A percentile compares a stretch with the other conserved stretches of the same genome.
Conservation (phyloP, 2,797 vertebrate genomes). For the Gymnothorax reevesii region DNA sequence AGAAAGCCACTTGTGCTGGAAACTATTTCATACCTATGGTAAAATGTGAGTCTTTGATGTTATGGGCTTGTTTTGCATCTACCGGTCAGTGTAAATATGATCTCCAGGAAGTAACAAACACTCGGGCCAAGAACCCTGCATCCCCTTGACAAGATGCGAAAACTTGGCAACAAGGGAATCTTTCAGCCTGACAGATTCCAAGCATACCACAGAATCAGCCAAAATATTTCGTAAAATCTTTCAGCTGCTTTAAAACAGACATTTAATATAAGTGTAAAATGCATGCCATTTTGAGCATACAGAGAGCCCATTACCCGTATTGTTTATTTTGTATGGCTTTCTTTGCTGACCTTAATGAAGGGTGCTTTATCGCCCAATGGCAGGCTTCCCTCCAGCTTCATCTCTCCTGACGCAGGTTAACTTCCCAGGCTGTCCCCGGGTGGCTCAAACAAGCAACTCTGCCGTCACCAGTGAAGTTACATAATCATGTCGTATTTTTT, state of each 20-base stretch:
- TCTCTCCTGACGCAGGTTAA: too few species aligned
- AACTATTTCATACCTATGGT: background rate
- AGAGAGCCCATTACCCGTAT: background rate
- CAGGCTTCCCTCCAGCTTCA: too few species aligned
- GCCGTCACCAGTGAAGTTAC: background rate
- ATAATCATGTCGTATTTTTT: background rate
- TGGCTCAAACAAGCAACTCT: too few species aligned
- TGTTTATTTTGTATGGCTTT: background rate
- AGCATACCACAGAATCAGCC: background rate
- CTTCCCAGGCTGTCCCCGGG: too few species aligned
- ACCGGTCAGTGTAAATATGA: background rate
- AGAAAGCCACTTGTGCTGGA: background rate
- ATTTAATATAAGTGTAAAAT: background rate
- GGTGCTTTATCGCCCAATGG: background rate
- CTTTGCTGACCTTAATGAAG: background rate
- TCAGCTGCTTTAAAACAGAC: background rate
- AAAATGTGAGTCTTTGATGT: background rate
- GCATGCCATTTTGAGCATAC: background rate
- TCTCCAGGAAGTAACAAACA: background rate
- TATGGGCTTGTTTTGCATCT: slow-evolving; percentile 1
- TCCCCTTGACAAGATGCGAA: background rate
- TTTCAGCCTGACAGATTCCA: background rate
- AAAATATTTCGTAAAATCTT: background rate
- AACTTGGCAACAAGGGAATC: background rate
- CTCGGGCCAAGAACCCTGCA: background rate